A percentile compares a stretch with the other conserved stretches of the same genome.
Conservation (phyloP, 2,888 invertebrate species). For the Esperia sulphurella region DNA sequence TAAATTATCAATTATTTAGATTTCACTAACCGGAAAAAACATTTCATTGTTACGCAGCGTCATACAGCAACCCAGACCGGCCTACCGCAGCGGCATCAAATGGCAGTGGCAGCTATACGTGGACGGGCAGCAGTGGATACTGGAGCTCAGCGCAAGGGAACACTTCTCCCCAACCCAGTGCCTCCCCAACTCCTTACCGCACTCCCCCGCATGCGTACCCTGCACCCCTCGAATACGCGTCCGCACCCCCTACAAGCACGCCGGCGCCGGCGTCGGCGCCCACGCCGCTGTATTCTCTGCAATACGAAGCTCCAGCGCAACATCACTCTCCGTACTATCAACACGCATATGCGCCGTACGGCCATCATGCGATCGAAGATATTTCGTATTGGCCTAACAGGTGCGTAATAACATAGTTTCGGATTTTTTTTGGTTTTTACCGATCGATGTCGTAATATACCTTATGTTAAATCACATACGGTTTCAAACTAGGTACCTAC, state of each 20-base stretch:
- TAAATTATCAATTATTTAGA: not conserved
- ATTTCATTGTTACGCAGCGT: slow-evolving; percentile 35
- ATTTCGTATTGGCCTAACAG: slow-evolving; percentile 74
- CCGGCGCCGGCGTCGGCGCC: slow-evolving; percentile 52
- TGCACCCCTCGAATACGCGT: slow-evolving; percentile 61
- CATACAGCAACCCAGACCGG: slow-evolving; percentile 61
- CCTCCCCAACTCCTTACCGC: slow-evolving; percentile 65
- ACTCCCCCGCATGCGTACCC: slow-evolving; percentile 70
- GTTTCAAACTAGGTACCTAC: too few species aligned
- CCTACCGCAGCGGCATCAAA: slow-evolving; percentile 49
- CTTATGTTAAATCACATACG: too few species aligned
- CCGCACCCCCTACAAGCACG: slow-evolving; percentile 50
- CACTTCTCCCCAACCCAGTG: slow-evolving; percentile 60
- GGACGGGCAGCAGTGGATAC: slow-evolving; percentile 63
- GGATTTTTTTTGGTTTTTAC: too few species aligned
- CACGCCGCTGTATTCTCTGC: slow-evolving; percentile 62
- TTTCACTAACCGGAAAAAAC: not conserved
- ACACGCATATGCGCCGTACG: slow-evolving; percentile 70
- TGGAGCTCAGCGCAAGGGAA: slow-evolving; percentile 63
- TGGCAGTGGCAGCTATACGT: slow-evolving; percentile 59
- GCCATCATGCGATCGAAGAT: slow-evolving; percentile 71
- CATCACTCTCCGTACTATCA: slow-evolving; percentile 71
- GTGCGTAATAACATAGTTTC: slow-evolving; percentile 25
- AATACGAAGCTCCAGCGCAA: slow-evolving; percentile 62
- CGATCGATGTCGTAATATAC: too few species aligned